Percentiles rank a stretch among this genome's conserved stretches.
Evolutionary conservation across 2,888 invertebrate genomes (phyloP).

Genomic region (Pelosia muscerda): DNA sequence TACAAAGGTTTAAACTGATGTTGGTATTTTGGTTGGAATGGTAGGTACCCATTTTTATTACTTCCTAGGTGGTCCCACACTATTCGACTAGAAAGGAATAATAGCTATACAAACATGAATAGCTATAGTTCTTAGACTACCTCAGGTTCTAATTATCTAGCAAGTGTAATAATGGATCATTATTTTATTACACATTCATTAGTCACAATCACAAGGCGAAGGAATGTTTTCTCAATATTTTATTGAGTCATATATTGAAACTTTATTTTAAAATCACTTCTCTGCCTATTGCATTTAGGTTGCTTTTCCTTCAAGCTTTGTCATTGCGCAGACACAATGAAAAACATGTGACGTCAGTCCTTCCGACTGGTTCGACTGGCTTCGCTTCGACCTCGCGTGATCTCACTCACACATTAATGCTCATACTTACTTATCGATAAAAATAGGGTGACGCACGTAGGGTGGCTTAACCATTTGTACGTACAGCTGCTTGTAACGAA

Average conservation of each 20-base stretch:
- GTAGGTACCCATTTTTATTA: neutral
- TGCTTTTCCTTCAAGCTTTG: constrained; percentile 25
- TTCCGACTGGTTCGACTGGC: too few relatives aligned
- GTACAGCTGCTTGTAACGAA: constrained; percentile 54
- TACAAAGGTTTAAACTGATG: too few relatives aligned
- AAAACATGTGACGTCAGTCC: constrained; percentile 45
- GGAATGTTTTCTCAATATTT: neutral
- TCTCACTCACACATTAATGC: constrained; percentile 11
- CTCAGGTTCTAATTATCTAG: too few relatives aligned
- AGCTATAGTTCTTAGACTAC: constrained; percentile 1
- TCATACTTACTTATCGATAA: constrained; percentile 23
- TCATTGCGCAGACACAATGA: constrained; percentile 20
- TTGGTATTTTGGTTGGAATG: too few relatives aligned
- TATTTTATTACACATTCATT: constrained; percentile 24
- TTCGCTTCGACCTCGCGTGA: constrained; percentile 43
- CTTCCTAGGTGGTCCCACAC: neutral
- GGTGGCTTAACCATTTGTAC: constrained; percentile 51
- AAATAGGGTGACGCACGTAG: constrained; percentile 34
- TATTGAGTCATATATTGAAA: neutral
- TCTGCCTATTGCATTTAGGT: neutral
- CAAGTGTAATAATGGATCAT: constrained; percentile 35
- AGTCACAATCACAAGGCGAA: constrained; percentile 26
- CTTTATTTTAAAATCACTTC: neutral
- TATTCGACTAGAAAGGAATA: neutral
- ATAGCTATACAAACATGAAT: neutral